A percentile compares a stretch with the other conserved stretches of the same genome.
Evolutionary conservation across 2,797 vertebrate species (phyloP).

Genomic region (Champsocephalus esox): DNA sequence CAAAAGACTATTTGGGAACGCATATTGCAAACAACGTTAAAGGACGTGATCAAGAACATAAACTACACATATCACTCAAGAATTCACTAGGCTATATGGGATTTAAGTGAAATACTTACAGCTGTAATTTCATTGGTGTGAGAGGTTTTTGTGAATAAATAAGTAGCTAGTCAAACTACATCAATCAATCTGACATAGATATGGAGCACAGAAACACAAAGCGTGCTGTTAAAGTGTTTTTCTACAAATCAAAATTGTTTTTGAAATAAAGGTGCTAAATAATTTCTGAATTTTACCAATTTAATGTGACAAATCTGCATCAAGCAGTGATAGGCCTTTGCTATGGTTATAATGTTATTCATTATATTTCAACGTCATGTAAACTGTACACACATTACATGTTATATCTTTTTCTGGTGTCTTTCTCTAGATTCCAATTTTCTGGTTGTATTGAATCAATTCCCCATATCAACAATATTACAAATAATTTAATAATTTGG

Average conservation of each 20-base stretch:
- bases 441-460: neutral
- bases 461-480: neutral
- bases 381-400: neutral
- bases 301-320: neutral
- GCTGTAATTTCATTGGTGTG: conserved; percentile 15
- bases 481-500: neutral
- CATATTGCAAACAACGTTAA: neutral
- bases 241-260: conserved; percentile 32
- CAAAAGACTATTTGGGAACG: neutral
- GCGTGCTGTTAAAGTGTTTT: conserved; percentile 1
- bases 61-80: neutral
- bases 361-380: neutral
- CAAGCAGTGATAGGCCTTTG: neutral
- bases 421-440: neutral
- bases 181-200: conserved; percentile 47
- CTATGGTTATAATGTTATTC: neutral
- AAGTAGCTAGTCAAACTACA: conserved; percentile 46
- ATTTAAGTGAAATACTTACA: neutral
- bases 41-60: neutral
- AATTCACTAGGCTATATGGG: neutral
- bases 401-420: neutral
- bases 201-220: conserved; percentile 20
- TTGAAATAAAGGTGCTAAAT: conserved; percentile 20
- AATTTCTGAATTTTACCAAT: conserved; percentile 5
- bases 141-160: conserved; percentile 47